Evolutionary conservation across 2,888 invertebrate genomes (phyloP).

Genomic region (Leptopilina drosophilae): DNA sequence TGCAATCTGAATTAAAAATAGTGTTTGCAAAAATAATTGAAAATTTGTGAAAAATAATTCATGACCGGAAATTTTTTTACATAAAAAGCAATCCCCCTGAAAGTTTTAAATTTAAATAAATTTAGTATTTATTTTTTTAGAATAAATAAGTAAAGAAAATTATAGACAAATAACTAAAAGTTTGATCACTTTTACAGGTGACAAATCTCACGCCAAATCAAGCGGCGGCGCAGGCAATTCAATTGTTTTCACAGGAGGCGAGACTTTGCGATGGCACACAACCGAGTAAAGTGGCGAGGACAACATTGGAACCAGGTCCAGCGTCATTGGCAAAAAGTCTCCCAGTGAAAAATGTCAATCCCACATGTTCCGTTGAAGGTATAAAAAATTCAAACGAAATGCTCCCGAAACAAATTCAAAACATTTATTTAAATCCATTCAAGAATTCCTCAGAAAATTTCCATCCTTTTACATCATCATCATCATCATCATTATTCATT

Average conservation of each 20-base stretch:
- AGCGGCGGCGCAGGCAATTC: slow-evolving; percentile 93
- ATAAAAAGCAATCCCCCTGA: too few relatives aligned
- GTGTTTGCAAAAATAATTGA: too few relatives aligned
- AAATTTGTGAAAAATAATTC: too few relatives aligned
- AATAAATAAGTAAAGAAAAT: too few relatives aligned
- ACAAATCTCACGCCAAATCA: slow-evolving; percentile 89
- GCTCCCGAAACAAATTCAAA: slow-evolving; percentile 1
- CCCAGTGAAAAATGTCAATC: slow-evolving; percentile 74
- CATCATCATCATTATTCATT: too few relatives aligned
- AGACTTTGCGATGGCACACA: slow-evolving; percentile 86
- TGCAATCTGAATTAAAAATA: too few relatives aligned
- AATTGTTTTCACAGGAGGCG: slow-evolving; percentile 90
- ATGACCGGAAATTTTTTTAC: too few relatives aligned
- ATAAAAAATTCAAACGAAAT: slow-evolving; percentile 42
- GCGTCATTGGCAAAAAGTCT: slow-evolving; percentile 73
- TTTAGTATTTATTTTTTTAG: too few relatives aligned
- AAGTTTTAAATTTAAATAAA: too few relatives aligned
- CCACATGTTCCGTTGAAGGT: slow-evolving; percentile 75
- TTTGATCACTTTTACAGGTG: slow-evolving; percentile 76
- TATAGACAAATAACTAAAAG: too few relatives aligned
- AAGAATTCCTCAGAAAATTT: background rate
- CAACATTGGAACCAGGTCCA: slow-evolving; percentile 76
- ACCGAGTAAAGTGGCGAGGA: slow-evolving; percentile 85
- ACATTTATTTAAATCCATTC: background rate
- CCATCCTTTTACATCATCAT: slow-evolving; percentile 11